Conservation (phyloP, 1,140 invertebrate genomes). For the Lasioglossum albipes region DNA sequence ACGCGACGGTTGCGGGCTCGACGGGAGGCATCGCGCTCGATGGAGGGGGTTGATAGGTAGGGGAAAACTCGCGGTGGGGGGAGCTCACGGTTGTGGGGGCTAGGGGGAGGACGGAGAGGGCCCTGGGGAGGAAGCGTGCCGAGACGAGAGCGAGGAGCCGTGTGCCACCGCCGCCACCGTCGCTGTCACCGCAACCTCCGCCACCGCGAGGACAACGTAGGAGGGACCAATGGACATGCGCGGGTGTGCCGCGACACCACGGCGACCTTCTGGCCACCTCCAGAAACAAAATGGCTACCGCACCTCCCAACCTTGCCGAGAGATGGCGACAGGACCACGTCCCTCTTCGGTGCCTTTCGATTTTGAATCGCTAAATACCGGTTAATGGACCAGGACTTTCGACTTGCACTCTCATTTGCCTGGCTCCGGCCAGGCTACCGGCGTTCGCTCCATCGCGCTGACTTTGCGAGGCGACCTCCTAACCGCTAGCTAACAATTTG, state of each 20-base stretch:
- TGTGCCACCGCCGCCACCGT: constrained; percentile 32
- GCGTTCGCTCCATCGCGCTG: no score
- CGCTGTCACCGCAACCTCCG: constrained; percentile 10
- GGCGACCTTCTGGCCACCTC: constrained; percentile 80
- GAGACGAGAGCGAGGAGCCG: constrained; percentile 42
- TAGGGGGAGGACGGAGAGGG: constrained; percentile 19
- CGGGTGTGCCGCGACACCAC: constrained; percentile 79
- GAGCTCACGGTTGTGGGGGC: background rate
- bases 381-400: background rate
- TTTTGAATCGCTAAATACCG: background rate
- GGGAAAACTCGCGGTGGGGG: constrained; percentile 47
- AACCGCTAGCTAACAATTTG: no score
- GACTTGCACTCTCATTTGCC: background rate
- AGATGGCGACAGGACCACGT: constrained; percentile 75
- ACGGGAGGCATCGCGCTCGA: constrained; percentile 28
- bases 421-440: background rate
- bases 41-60: constrained; percentile 20
- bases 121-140: constrained; percentile 35
- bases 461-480: no score
- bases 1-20: constrained; percentile 42
- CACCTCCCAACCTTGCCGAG: constrained; percentile 57
- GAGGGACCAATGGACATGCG: constrained; percentile 80
- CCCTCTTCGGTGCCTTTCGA: background rate
- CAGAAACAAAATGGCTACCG: constrained; percentile 80
- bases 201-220: constrained; percentile 66